Conservation (phyloP, 2,113 vertebrate species). For the Petaurus breviceps region DNA sequence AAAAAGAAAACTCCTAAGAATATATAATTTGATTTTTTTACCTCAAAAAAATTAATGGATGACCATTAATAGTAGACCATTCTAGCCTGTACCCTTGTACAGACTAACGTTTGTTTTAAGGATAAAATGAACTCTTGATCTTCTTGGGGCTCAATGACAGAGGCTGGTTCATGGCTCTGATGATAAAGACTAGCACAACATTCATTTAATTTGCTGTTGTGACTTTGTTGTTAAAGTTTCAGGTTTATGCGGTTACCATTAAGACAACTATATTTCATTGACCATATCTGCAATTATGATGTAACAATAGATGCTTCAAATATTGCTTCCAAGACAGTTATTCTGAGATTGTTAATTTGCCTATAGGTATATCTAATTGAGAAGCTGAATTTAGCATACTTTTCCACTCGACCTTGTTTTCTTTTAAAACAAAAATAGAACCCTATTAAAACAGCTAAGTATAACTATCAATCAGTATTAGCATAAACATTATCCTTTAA, state of each 20-base stretch:
- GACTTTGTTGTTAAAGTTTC: background rate
- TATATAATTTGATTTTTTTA: too few relatives aligned
- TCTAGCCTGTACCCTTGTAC: background rate
- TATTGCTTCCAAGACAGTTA: background rate
- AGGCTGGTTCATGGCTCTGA: background rate
- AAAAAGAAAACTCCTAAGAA: too few relatives aligned
- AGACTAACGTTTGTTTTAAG: background rate
- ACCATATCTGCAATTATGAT: background rate
- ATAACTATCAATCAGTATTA: background rate
- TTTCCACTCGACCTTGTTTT: conserved; percentile 6
- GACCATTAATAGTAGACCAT: background rate
- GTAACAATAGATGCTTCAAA: background rate
- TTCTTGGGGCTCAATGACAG: background rate
- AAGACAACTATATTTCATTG: background rate
- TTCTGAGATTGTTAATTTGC: background rate
- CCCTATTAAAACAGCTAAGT: conserved; percentile 8
- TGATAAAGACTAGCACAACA: background rate
- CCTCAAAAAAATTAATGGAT: background rate
- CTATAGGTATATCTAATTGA: background rate
- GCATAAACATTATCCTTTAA: background rate
- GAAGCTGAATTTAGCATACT: background rate
- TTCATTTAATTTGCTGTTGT: background rate
- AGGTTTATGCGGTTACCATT: background rate
- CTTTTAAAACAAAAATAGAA: conserved; percentile 10
- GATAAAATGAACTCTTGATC: background rate